These are phyloP conservation scores for Engraulis encrasicolus DNA, from an alignment of 2,113 vertebrate species.

Conservation along the genomic window DNA sequence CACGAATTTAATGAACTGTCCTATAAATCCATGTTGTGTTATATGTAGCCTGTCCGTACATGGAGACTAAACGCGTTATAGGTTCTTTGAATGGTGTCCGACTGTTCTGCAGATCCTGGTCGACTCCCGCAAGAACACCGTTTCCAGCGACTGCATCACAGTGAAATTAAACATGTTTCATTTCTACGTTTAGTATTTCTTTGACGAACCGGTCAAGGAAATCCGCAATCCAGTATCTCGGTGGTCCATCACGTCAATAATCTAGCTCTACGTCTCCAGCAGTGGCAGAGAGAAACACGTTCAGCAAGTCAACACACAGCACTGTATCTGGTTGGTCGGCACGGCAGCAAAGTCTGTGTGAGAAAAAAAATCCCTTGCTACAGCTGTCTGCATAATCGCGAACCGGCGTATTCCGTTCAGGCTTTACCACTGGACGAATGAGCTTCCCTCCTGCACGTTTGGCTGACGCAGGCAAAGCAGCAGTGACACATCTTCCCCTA, in stretches of 20 bases:
- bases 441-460: neutral
- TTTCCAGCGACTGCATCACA: conserved; percentile 30
- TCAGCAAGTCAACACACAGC: neutral
- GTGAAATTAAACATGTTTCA: conserved; percentile 46
- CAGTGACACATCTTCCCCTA: neutral
- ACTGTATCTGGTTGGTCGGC: conserved; percentile 4
- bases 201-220: conserved; percentile 21
- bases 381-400: conserved; percentile 3
- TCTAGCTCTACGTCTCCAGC: conserved; percentile 19
- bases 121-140: conserved; percentile 9
- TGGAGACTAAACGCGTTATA: neutral
- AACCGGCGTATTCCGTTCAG: neutral
- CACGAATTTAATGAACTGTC: neutral
- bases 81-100: neutral
- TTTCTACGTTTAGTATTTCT: conserved; percentile 46
- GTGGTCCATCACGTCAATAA: conserved; percentile 30
- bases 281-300: neutral
- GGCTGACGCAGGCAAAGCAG: neutral
- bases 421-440: neutral
- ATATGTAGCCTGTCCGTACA: neutral
- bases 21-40: neutral
- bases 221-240: neutral
- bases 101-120: neutral
- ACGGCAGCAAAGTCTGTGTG: neutral
- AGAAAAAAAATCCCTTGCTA: conserved; percentile 12